Base-by-base conservation (phyloP, 2,113 vertebrate genomes). In the Junco hyemalis region DNA sequence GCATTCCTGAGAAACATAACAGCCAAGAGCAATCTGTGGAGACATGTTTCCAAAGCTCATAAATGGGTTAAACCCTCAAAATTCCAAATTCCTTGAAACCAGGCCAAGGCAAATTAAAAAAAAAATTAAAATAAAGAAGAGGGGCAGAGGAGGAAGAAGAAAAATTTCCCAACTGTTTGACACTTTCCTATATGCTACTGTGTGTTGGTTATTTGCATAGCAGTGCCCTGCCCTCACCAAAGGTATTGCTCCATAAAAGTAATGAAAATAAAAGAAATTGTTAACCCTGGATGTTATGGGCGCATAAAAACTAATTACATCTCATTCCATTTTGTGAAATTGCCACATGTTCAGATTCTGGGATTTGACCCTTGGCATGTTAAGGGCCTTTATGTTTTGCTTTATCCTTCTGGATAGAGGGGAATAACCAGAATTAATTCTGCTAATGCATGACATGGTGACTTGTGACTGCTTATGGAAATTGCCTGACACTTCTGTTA, bases 31-130 rank as follows among this genome's bases (percentile, higher is more conserved):
- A 78, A 80, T 85, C 48, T 47, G 63, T 65, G 56, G 51, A 80
- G 44, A 70, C 8, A 3, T 33, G 31, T 72, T 87, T 72, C 54
- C 45, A 72, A 53, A 86, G 79, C 83, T 91, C 65, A 81, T 47
- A 83, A 91, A 87, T 29, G 50, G 66, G 76, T 96, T 94, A 86
- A 96, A 86, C 9, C 24, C 29, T 61, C 42, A 69, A 64, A 70
- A 92, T 84, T 79, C 69, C 38, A 96, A 93, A 77, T 84, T 78
- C 35, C 47, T 90, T 92, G 79, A 91, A 88, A 76, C 19, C 18
- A 92, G 38, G 28, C 40, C 56, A 93, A 95, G 79, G 17, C 24
- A 90, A 84, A 91, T 29, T 6, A 8, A 40, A 25, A 13, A 53
- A 11, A 40, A n/a, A 24, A 16, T 29, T 11, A 21, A 23, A 14